Percentiles rank a stretch among this genome's conserved stretches.
These are phyloP conservation scores for Anagrus nilaparvatae DNA, from an alignment of 1,140 invertebrate species.

Conservation along the genomic window DNA sequence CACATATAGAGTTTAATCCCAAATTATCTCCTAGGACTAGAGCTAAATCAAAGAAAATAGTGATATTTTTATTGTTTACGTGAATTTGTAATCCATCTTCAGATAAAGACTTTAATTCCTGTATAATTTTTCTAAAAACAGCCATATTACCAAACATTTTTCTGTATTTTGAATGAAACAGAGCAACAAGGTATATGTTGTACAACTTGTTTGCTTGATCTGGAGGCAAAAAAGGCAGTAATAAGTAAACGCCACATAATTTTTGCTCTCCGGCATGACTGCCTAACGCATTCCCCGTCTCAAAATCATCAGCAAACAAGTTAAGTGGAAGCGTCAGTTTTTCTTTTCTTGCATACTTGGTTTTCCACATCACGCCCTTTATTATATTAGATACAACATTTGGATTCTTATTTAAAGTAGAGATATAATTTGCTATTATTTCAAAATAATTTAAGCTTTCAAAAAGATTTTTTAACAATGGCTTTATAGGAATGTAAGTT, in stretches of 20 bases:
- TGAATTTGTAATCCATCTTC: neutral
- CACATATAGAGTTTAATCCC: conserved; percentile 14
- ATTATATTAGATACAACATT: conserved; percentile 9
- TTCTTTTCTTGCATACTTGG: conserved; percentile 15
- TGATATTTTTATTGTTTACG: neutral
- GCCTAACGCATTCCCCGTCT: conserved; percentile 13
- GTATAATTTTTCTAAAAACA: conserved; percentile 9
- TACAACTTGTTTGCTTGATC: conserved; percentile 12
- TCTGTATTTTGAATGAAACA: conserved; percentile 5
- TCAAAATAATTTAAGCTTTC: conserved; percentile 9
- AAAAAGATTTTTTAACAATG: conserved; percentile 8
- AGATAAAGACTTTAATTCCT: conserved; percentile 7
- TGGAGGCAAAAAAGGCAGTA: conserved; percentile 12
- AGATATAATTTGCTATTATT: conserved; percentile 9
- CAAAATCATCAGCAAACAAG: conserved; percentile 15
- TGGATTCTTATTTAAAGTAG: conserved; percentile 4
- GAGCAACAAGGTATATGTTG: conserved; percentile 12
- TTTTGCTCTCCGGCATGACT: conserved; percentile 13
- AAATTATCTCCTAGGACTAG: conserved; percentile 16
- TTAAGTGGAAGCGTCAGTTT: conserved; percentile 14
- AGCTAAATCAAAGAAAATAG: conserved; percentile 3
- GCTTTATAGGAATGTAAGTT: conserved; percentile 13
- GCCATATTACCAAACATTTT: conserved; percentile 10
- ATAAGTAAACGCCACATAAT: conserved; percentile 13
- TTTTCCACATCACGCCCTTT: conserved; percentile 14